phyloP scores from a whole-genome alignment of 2,888 invertebrate genomes.

The Conops quadrifasciatus region DNA sequence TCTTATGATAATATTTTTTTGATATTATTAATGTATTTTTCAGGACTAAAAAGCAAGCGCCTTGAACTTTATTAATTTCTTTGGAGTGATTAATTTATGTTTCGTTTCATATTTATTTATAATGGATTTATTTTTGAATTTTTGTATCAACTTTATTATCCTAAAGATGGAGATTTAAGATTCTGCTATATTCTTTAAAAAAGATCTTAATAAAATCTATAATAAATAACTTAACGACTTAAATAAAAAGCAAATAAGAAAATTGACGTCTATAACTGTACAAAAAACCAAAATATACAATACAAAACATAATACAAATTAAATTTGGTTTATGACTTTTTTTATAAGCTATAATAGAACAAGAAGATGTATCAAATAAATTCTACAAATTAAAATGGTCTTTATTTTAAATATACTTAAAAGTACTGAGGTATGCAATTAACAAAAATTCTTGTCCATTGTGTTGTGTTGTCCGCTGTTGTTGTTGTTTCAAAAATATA shows the following conservation, averaged over 20 bases:
- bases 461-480: not conserved
- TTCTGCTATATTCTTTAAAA: too few species aligned
- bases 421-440: slow-evolving; percentile 10
- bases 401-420: slow-evolving; percentile 11
- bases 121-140: not conserved
- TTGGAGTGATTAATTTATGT: too few species aligned
- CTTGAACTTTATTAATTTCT: too few species aligned
- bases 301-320: not conserved
- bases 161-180: too few species aligned
- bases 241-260: slow-evolving; percentile 8
- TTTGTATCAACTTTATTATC: not conserved
- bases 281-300: slow-evolving; percentile 8
- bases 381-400: slow-evolving; percentile 7
- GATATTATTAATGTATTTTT: too few species aligned
- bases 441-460: not conserved
- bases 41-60: too few species aligned
- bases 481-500: slow-evolving; percentile 3
- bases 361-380: not conserved
- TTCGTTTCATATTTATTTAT: not conserved
- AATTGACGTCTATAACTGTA: not conserved
- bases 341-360: not conserved
- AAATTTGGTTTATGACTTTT: slow-evolving; percentile 3
- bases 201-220: too few species aligned
- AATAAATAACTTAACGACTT: not conserved
- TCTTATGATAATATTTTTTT: too few species aligned